These are phyloP conservation scores for Ornithoptera priamus DNA, from an alignment of 2,888 invertebrate genomes.

Conservation along the genomic window DNA sequence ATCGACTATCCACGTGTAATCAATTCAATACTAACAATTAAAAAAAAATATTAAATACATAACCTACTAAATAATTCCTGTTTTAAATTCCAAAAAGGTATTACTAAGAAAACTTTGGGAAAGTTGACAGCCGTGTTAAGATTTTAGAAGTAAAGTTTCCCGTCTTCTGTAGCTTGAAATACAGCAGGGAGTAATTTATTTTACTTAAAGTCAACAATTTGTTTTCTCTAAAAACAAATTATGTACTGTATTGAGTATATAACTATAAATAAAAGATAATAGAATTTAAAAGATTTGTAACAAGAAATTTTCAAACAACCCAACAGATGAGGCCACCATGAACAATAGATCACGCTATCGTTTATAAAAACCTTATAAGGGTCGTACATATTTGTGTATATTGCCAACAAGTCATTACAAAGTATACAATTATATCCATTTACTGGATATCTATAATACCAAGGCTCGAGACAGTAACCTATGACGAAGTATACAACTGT, in stretches of 20 bases:
- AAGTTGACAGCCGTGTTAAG: constrained; percentile 18
- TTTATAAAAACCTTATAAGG: no score
- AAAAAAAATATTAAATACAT: background rate
- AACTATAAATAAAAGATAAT: background rate
- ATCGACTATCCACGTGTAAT: no score
- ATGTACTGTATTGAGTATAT: background rate
- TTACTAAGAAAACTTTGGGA: constrained; percentile 4
- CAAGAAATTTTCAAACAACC: no score
- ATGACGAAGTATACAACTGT: no score
- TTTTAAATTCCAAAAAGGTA: constrained; percentile 14
- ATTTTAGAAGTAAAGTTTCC: constrained; percentile 12
- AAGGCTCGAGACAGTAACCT: no score
- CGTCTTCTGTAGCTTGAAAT: constrained; percentile 6
- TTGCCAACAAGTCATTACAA: no score
- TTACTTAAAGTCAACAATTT: constrained; percentile 17
- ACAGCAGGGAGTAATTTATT: constrained; percentile 15
- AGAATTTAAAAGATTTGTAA: no score
- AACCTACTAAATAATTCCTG: background rate
- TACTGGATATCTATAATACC: no score
- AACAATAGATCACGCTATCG: no score
- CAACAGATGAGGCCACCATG: no score
- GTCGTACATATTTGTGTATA: no score
- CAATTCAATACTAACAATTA: background rate
- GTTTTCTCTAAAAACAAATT: background rate
- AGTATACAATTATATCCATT: no score